Base-by-base conservation (phyloP, 2,113 vertebrate species). In the Erythrolamprus reginae region DNA sequence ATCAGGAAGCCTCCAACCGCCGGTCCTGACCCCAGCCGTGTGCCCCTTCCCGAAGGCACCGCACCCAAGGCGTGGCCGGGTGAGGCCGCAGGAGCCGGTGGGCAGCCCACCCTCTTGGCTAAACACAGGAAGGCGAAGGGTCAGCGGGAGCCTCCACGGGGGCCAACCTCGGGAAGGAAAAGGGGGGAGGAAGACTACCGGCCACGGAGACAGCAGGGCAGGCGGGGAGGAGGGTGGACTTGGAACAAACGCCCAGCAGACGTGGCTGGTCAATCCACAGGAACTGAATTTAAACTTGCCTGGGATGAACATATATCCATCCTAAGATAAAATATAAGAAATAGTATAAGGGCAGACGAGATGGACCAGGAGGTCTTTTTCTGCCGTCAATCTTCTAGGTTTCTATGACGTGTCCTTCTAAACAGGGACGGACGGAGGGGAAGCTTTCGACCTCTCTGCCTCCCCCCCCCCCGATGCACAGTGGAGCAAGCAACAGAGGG, bases 41-140 rank as follows among this genome's bases (percentile, higher is more conserved):
- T n/a, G 26, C 84, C 26, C 50, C 21, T 9, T 23, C 42, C 84
- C 52, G 13, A 26, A 56, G 28, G 65, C 19, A 4, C 61, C 9
- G 28, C n/a, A 1, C 15, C 52, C 12, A 10, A 48, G 33, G 70
- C 9, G 33, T 33, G 45, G 21, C 42, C 0, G 52, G 86, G 90
- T 21, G 70, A 2, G 52, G 70, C n/a, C 19, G 3, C 5, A 17
- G 42, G 65, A 53, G 12, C 86, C 61, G 45, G n/a, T 84, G 86
- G 77, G 45, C 5, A 5, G 28, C 52, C 90, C 86, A 51, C 70
- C 70, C 53, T 88, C 86, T 87, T 26, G 47, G 52, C 86, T 84
- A 88, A 88, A 83, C 90, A 88, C 86, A 88, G 90, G 86, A 88
- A 91, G 77, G 52, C 33, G 2, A 26, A 51, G 53, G 90, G 86